Conservation (phyloP, 2,888 invertebrate species). For the Coremacera marginata region DNA sequence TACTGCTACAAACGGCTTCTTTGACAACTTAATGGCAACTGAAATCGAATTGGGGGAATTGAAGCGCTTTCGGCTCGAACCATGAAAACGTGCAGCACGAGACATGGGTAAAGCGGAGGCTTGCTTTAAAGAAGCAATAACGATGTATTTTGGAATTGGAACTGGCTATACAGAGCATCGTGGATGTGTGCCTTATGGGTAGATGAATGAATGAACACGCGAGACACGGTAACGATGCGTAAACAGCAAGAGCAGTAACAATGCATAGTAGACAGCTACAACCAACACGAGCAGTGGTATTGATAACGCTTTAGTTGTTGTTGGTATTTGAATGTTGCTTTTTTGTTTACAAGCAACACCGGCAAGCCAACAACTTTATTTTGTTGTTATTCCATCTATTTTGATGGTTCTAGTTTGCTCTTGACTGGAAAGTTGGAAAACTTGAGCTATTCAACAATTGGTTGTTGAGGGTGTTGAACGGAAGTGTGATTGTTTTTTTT, state of each 20-base stretch:
- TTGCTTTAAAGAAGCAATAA: neutral
- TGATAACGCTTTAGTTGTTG: neutral
- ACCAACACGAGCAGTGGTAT: neutral
- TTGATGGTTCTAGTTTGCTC: neutral
- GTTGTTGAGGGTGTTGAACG: neutral
- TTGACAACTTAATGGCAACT: constrained; percentile 39
- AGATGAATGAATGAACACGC: constrained; percentile 17
- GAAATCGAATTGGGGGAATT: constrained; percentile 23
- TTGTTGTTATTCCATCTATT: neutral
- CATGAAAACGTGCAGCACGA: neutral
- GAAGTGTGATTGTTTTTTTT: neutral
- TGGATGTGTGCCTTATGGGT: constrained; percentile 9
- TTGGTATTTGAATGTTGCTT: constrained; percentile 4
- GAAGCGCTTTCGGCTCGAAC: neutral
- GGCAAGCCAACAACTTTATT: neutral
- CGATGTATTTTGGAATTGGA: constrained; percentile 11
- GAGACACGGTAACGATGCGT: constrained; percentile 30
- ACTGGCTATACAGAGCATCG: neutral
- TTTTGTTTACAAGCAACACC: constrained; percentile 33
- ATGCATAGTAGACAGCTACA: neutral
- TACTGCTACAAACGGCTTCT: constrained; percentile 20
- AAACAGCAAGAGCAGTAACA: constrained; percentile 14
- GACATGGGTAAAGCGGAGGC: neutral
- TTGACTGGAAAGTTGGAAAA: constrained; percentile 19
- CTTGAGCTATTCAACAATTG: neutral